phyloP scores from a whole-genome alignment of 2,888 invertebrate genomes.

The Galerucella calmariensis region DNA sequence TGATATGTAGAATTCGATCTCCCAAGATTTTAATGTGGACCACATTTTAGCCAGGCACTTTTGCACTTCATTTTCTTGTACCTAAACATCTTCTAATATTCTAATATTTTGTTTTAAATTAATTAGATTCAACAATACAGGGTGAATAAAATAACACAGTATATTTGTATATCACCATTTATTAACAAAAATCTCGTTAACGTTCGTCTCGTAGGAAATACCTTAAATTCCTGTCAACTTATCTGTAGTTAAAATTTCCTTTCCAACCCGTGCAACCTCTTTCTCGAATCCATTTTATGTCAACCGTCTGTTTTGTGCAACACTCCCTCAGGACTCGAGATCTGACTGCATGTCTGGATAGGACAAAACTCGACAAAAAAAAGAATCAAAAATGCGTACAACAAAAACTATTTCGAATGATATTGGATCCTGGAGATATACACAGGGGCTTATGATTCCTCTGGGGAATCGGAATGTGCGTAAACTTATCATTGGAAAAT shows the following conservation, averaged over 20 bases:
- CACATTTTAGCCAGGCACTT: no score
- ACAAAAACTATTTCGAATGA: conserved; percentile 59
- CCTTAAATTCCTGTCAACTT: conserved; percentile 1
- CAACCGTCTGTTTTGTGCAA: conserved; percentile 23
- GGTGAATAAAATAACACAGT: no score
- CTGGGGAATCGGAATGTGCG: conserved; percentile 53
- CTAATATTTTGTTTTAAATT: no score
- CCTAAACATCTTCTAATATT: no score
- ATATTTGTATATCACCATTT: not conserved
- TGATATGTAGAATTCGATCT: no score
- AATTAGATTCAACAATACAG: no score
- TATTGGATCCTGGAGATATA: conserved; percentile 53
- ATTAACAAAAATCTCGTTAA: not conserved
- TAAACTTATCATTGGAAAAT: conserved; percentile 60
- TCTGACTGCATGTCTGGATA: conserved; percentile 27
- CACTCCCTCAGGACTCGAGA: conserved; percentile 9
- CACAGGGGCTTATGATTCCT: conserved; percentile 48
- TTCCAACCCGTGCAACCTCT: conserved; percentile 28
- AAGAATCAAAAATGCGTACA: conserved; percentile 56
- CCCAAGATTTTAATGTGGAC: no score
- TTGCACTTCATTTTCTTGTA: no score
- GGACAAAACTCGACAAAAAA: conserved; percentile 12
- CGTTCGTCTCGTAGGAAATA: conserved; percentile 3
- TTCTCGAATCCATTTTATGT: conserved; percentile 13
- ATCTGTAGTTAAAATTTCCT: conserved; percentile 26